phyloP scores from a whole-genome alignment of 2,113 vertebrate species.

The Heptranchias perlo region DNA sequence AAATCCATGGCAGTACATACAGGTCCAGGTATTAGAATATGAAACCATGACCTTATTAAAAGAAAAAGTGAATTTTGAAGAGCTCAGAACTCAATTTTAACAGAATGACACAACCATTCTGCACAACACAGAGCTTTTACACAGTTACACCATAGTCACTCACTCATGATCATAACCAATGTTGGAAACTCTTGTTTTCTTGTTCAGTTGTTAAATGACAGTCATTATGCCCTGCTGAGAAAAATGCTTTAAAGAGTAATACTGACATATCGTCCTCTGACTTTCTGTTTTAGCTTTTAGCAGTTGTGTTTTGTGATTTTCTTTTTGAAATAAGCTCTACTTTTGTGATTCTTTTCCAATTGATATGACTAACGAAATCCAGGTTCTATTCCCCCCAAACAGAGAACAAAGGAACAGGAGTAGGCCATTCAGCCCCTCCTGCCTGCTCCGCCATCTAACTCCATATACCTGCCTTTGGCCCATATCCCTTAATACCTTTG shows the following conservation, averaged over 20 bases:
- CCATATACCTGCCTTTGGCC: too few species aligned
- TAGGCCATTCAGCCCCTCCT: too few species aligned
- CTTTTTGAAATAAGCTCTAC: background rate
- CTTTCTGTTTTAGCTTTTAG: background rate
- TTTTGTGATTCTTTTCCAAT: background rate
- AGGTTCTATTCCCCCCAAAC: background rate
- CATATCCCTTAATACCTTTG: too few species aligned
- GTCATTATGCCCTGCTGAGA: background rate
- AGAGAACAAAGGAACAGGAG: too few species aligned
- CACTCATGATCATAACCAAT: background rate
- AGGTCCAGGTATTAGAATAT: background rate
- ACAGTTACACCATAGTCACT: background rate
- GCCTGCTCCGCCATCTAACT: too few species aligned
- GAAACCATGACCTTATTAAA: background rate
- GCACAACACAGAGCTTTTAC: background rate
- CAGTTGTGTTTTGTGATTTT: background rate
- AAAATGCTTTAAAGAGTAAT: background rate
- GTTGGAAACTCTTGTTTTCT: background rate
- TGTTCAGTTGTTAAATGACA: background rate
- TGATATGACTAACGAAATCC: background rate
- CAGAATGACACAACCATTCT: background rate
- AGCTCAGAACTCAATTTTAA: background rate
- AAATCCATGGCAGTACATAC: background rate
- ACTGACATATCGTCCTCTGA: background rate
- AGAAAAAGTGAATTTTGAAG: background rate